Evolutionary conservation across 2,113 vertebrate genomes (phyloP), one percentile per base, ranked within the genome.

Genomic region (Lagopus leucura): DNA sequence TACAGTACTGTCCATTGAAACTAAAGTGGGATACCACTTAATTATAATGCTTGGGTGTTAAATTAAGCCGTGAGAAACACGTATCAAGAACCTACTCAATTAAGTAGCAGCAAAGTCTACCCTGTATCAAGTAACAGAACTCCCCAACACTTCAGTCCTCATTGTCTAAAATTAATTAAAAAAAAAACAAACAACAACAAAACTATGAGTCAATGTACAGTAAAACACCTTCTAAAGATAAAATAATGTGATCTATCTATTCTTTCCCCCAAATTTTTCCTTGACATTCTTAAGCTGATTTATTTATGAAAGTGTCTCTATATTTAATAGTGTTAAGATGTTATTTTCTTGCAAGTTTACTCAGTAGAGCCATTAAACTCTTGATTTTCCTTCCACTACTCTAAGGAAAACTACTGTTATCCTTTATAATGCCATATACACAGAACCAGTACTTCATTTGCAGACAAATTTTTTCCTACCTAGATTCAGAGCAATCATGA

Each of bases 391-490:
- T 86, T 65, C 82, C 54, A 73, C 36, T 66, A 25, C 36, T 78
- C 85, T 63, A 66, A 66, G 80, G 18, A 81, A 88, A 94, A 94
- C 63, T 30, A 45, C 48, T 78, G 43, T 76, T 91, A 73, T 55
- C 61, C 88, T 88, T 47, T 67, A 36, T 32, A 86, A 72, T n/a
- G 25, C 55, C 76, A 43, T 61, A 74, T 6, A 86, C 36, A 82
- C 16, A 70, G 73, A 90, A 78, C 75, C 82, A 90, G 82, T 72
- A 88, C 83, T 83, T 95, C 70, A 94, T 88, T 65, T 91, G 61
- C 43, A 82, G 64, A 50, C 27, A 50, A 58, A 47, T 77, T 85
- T 92, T 92, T 82, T 84, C 76, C 91, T 79, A 78, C 47, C 86
- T 84, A 69, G 66, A 58, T 92, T 77, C 65, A 88, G 83, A 72